A percentile compares a stretch with the other conserved stretches of the same genome.
Evolutionary conservation across 2,888 invertebrate species (phyloP).

Genomic region (Nemotelus nigrinus): DNA sequence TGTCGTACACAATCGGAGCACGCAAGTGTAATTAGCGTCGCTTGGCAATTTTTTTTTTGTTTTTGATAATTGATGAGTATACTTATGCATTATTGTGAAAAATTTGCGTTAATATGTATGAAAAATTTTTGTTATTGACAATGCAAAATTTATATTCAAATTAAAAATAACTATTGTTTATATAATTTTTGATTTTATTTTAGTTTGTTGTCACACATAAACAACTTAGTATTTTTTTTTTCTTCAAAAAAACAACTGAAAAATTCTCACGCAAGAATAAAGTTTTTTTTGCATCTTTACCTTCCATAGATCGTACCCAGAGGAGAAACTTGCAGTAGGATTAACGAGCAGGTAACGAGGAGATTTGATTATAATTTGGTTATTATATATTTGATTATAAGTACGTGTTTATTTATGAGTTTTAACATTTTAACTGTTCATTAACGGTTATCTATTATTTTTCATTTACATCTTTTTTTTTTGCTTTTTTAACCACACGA

Average conservation of each 20-base stretch:
- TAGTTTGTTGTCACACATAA: too few species aligned
- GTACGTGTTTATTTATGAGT: constrained; percentile 24
- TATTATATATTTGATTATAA: constrained; percentile 20
- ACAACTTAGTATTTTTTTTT: too few species aligned
- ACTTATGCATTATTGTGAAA: too few species aligned
- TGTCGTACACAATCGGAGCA: neutral
- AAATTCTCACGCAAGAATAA: constrained; percentile 26
- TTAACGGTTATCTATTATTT: neutral
- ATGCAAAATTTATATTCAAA: too few species aligned
- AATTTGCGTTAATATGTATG: too few species aligned
- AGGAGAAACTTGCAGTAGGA: constrained; percentile 25
- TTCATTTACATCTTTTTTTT: constrained; percentile 3
- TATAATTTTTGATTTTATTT: too few species aligned
- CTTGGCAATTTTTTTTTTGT: too few species aligned
- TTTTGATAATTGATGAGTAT: too few species aligned
- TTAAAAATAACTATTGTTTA: too few species aligned
- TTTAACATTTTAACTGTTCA: neutral
- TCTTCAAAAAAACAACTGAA: neutral
- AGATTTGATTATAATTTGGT: constrained; percentile 11
- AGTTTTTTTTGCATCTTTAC: constrained; percentile 57
- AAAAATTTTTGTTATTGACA: too few species aligned
- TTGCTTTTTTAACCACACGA: neutral
- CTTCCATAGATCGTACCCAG: constrained; percentile 65
- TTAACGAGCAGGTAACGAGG: constrained; percentile 9
- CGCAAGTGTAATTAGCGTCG: too few species aligned